Conservation (phyloP, 2,888 invertebrate genomes). For the Dioctria rufipes region DNA sequence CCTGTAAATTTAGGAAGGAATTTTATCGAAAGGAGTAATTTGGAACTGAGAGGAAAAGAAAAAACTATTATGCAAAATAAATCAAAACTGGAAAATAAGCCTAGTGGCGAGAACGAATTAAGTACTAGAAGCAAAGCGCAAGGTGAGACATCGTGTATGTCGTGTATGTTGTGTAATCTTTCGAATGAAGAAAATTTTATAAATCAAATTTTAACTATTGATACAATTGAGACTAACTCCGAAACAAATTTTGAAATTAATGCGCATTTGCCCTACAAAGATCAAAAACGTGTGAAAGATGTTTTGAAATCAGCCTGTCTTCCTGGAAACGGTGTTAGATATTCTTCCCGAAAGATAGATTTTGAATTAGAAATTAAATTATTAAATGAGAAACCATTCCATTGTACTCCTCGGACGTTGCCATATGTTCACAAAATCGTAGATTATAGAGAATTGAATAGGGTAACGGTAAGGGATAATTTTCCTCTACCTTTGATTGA, state of each 20-base stretch:
- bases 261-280: not conserved
- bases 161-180: not conserved
- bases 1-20: conserved; percentile 18
- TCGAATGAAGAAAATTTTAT: not conserved
- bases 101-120: not conserved
- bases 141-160: not conserved
- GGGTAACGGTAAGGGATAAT: conserved; percentile 57
- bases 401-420: conserved; percentile 32
- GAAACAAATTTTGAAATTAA: not conserved
- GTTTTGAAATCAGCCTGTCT: not conserved
- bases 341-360: not conserved
- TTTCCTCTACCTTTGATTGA: conserved; percentile 59
- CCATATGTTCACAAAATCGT: conserved; percentile 42
- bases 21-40: not conserved
- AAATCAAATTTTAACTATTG: not conserved
- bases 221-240: not conserved
- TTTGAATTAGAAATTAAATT: conserved; percentile 18
- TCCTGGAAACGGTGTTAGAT: not conserved
- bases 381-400: conserved; percentile 4
- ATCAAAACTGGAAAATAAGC: too few species aligned
- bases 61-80: not conserved
- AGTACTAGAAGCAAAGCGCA: not conserved
- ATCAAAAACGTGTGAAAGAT: too few species aligned
- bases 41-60: not conserved
- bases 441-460: conserved; percentile 59